These are phyloP conservation scores for Parasteatoda tepidariorum DNA, from an alignment of 1,140 invertebrate genomes.

Conservation along the genomic window DNA sequence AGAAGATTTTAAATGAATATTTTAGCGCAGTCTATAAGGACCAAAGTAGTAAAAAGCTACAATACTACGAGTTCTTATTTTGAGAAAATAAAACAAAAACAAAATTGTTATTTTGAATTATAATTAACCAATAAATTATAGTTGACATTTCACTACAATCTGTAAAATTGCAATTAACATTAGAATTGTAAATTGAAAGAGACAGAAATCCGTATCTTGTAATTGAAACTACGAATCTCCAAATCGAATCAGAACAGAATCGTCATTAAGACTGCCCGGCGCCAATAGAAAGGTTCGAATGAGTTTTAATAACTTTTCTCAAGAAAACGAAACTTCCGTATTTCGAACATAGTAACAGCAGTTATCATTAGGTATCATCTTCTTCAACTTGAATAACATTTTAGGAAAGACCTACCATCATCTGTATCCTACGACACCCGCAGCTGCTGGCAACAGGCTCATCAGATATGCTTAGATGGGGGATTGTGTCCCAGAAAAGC, in stretches of 20 bases:
- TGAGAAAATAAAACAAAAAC: no score
- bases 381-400: conserved; percentile 26
- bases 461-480: conserved; percentile 18
- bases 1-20: no score
- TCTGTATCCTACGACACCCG: conserved; percentile 32
- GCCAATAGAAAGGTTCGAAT: conserved; percentile 1
- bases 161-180: no score
- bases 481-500: neutral
- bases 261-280: conserved; percentile 53
- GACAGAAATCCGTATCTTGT: no score
- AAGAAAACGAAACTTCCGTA: neutral
- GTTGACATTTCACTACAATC: no score
- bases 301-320: neutral
- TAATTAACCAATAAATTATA: no score
- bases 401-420: conserved; percentile 19
- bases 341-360: conserved; percentile 21
- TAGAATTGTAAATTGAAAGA: no score
- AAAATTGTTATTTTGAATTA: no score
- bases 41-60: no score
- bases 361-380: conserved; percentile 52
- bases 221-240: no score
- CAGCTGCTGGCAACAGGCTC: conserved; percentile 56
- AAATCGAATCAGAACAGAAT: neutral
- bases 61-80: no score
- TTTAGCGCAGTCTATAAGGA: no score